Base-by-base conservation (phyloP, 2,888 invertebrate genomes). In the Microctonus aethiopoides region DNA sequence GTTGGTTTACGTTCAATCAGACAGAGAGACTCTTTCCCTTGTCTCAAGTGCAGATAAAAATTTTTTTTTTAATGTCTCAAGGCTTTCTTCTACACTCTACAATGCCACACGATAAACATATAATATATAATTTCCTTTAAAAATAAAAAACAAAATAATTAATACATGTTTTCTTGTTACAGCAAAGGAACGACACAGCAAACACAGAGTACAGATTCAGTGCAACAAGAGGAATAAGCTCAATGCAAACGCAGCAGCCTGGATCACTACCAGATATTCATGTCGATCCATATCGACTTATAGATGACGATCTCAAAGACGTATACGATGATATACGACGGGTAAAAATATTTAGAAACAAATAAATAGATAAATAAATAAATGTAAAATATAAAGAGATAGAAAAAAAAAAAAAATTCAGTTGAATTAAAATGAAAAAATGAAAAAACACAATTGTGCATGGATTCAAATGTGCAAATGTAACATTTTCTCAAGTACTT, bases 311-410 rank as follows among this genome's bases (percentile, higher is more conserved):
- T 86, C 91, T 97, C 74, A 93, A 93, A 85, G 92, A 93, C 80
- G 91, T 97, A 80, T 95, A 95, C 85, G 91, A 92, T 80, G 94
- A 95, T 85, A 95, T 97, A 84, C 90, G 93, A 91, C 90, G 92
- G 89, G 96, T 96, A 87, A 89, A 59, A 24, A 59, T 20, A 34
- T n/a, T n/a, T n/a, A n/a, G n/a, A n/a, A n/a, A n/a, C n/a, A n/a
- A 29, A 11, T 26, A 29, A 32, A 29, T 16, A 32, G 32, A 5
- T 26, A n/a, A 29, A 11, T 26, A 29, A 32, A 29, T 16, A 32
- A 32, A 5, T 26, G 10, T n/a, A n/a, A 11, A 39, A 29, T 13
- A 46, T 20, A 16, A 13, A 29, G 46, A 26, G 6, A 51, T 62
- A 13, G 2, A n/a, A 24, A 32, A 34, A 13, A 32, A n/a, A 46